These are phyloP conservation scores for Perognathus longimembris DNA, from an alignment of 2,113 vertebrate genomes.

Conservation along the genomic window DNA sequence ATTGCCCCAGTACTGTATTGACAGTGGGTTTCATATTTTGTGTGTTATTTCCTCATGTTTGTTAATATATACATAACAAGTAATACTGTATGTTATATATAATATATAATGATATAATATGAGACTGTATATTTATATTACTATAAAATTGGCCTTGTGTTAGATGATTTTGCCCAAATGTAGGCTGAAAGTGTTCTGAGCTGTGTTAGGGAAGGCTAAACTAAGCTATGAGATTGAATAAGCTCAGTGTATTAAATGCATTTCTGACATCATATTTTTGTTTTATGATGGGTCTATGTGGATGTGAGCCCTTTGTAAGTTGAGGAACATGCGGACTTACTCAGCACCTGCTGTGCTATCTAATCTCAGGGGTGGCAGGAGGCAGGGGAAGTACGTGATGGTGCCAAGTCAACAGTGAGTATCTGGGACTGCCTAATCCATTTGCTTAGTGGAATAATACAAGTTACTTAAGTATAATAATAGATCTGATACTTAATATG, in stretches of 20 bases:
- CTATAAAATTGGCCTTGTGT: neutral
- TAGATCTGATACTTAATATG: neutral
- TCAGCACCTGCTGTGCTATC: neutral
- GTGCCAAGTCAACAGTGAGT: neutral
- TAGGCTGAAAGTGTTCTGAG: neutral
- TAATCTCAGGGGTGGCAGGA: neutral
- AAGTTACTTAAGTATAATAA: neutral
- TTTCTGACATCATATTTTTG: neutral
- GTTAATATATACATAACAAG: rapidly evolving
- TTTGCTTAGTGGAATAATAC: neutral
- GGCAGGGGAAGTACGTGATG: neutral
- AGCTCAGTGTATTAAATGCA: neutral
- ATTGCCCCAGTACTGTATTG: neutral
- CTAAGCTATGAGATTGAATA: neutral
- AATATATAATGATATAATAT: neutral
- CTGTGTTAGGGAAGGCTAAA: neutral
- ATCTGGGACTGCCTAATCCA: neutral
- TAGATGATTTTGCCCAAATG: neutral
- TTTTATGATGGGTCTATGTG: neutral
- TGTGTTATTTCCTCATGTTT: neutral
- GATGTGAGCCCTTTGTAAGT: neutral
- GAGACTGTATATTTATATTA: neutral
- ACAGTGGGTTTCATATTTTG: neutral
- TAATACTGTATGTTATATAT: neutral
- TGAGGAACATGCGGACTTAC: neutral